A percentile compares a stretch with the other conserved stretches of the same genome.
Evolutionary conservation across 1,140 invertebrate genomes (phyloP).

Genomic region (Notospermus geniculatus): DNA sequence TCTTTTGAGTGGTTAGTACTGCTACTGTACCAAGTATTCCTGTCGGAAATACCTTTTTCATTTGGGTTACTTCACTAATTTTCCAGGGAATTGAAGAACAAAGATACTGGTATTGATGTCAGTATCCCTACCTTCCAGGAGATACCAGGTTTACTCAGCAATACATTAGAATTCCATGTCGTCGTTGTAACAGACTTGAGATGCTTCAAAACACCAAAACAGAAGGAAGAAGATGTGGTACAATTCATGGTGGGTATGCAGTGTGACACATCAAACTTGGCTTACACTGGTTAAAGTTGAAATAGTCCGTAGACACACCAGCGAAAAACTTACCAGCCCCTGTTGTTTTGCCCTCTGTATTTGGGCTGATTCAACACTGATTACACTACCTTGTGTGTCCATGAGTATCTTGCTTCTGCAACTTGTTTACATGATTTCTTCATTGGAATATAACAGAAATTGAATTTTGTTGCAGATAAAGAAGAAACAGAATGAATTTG

Average conservation of each 20-base stretch:
- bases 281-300: too few species aligned
- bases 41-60: too few species aligned
- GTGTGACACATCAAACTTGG: too few species aligned
- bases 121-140: conserved; percentile 34
- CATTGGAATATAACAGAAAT: not conserved
- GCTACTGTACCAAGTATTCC: too few species aligned
- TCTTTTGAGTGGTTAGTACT: too few species aligned
- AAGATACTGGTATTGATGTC: conserved; percentile 39
- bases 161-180: conserved; percentile 37
- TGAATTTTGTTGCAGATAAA: conserved; percentile 26
- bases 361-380: not conserved
- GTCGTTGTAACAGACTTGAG: conserved; percentile 39
- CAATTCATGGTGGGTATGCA: conserved; percentile 42
- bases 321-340: too few species aligned
- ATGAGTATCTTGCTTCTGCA: not conserved
- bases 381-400: not conserved
- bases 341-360: too few species aligned
- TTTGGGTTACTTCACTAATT: too few species aligned
- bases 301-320: too few species aligned
- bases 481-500: conserved; percentile 41
- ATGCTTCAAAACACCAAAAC: conserved; percentile 42
- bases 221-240: conserved; percentile 43
- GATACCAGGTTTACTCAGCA: conserved; percentile 29
- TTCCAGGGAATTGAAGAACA: conserved; percentile 42
- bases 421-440: not conserved